phyloP scores from a whole-genome alignment of 1,140 invertebrate species.

The Pissodes strobi region DNA sequence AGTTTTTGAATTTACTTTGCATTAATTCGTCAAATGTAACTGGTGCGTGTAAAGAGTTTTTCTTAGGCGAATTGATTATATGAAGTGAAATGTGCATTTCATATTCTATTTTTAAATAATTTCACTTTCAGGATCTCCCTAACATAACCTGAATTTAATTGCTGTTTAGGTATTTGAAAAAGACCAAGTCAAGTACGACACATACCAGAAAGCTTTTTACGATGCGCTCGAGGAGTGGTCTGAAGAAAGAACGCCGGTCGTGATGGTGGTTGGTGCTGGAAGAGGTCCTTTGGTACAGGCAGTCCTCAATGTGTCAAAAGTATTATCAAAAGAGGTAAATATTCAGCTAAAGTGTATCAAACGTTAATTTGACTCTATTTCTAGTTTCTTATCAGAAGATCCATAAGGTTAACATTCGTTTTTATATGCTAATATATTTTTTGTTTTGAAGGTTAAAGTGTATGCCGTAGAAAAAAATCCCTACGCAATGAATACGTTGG shows the following conservation, averaged over 20 bases:
- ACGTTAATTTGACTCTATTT: too few relatives aligned
- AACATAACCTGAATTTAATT: not conserved
- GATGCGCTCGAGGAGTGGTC: constrained; percentile 68
- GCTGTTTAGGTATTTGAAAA: constrained; percentile 85
- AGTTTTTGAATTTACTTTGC: too few relatives aligned
- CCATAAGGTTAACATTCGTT: too few relatives aligned
- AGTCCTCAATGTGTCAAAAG: constrained; percentile 75
- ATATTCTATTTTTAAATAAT: too few relatives aligned
- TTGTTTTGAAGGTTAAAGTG: constrained; percentile 62
- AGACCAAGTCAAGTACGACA: constrained; percentile 94
- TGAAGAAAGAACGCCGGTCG: constrained; percentile 58
- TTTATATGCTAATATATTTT: not conserved
- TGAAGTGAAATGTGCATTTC: too few relatives aligned
- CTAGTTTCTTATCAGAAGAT: too few relatives aligned
- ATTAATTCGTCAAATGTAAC: too few relatives aligned
- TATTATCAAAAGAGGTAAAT: constrained; percentile 49
- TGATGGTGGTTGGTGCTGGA: constrained; percentile 95
- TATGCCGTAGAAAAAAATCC: constrained; percentile 99
- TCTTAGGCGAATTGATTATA: too few relatives aligned
- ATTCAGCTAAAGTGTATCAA: not conserved
- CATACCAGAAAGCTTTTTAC: constrained; percentile 86
- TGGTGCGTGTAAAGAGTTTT: too few relatives aligned
- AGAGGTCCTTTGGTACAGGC: constrained; percentile 91
- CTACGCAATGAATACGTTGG: constrained; percentile 90
- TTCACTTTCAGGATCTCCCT: too few relatives aligned